phyloP scores from a whole-genome alignment of 2,888 invertebrate species.

The Agelastica alni region DNA sequence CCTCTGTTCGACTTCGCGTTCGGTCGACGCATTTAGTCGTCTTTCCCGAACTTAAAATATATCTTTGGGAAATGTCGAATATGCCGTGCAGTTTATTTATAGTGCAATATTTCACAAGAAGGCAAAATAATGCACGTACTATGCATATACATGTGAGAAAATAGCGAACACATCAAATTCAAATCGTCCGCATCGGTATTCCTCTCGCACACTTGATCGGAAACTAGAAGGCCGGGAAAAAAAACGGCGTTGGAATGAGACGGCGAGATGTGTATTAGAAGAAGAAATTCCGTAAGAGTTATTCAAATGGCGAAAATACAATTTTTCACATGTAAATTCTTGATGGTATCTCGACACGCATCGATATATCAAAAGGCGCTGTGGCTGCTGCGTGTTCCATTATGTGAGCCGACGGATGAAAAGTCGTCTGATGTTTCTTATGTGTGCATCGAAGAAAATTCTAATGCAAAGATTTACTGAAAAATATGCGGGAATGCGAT shows the following conservation, averaged over 20 bases:
- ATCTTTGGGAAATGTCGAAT: conserved; percentile 2
- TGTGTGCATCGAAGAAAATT: conserved; percentile 9
- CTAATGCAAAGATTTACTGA: conserved; percentile 15
- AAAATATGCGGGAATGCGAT: conserved; percentile 8
- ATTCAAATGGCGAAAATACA: conserved; percentile 40
- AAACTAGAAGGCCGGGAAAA: conserved; percentile 13
- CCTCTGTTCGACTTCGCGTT: neutral
- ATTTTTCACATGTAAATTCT: conserved; percentile 42
- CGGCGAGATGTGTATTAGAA: conserved; percentile 22
- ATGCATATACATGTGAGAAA: conserved; percentile 20
- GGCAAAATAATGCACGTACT: conserved; percentile 17
- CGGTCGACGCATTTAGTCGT: neutral
- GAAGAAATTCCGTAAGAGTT: conserved; percentile 35
- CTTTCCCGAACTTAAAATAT: conserved; percentile 1
- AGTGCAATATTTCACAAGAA: conserved; percentile 17
- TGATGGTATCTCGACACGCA: conserved; percentile 34
- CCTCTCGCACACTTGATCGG: conserved; percentile 31
- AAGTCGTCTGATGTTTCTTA: conserved; percentile 20
- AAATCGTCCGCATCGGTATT: conserved; percentile 39
- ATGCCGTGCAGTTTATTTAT: conserved; percentile 12
- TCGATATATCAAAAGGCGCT: conserved; percentile 33
- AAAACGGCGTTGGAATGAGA: conserved; percentile 13
- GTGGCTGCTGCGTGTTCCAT: conserved; percentile 24
- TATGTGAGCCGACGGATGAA: conserved; percentile 23
- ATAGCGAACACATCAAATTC: conserved; percentile 36